Evolutionary conservation across 2,113 vertebrate species (phyloP), one percentile per base, ranked within the genome.

Genomic region (Parus major): DNA sequence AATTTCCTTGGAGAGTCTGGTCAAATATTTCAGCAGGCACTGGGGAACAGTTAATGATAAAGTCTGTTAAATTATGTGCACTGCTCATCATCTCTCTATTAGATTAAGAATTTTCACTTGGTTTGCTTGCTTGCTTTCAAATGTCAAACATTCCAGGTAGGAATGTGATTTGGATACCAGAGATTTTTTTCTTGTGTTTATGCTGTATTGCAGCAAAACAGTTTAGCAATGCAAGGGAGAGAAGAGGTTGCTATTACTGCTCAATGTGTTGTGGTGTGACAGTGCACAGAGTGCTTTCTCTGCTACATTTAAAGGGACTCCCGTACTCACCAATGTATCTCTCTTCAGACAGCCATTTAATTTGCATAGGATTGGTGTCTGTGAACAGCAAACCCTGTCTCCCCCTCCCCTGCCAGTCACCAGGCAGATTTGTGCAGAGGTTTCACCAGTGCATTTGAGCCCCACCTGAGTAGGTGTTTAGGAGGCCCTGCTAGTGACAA

Each of bases 261-360:
- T 77, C 33, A 57, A 2, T 2, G 3, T n/a, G 46, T 11, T 27
- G 49, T 20, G n/a, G 15, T 35, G 41, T 52, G 71, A 56, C 27
- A 70, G 70, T 3, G 33, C 31, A 41, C 25, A 15, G 25, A 13
- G 22, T 36, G 12, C 71, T 36, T 36, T 56, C 5, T 1, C 59
- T 55, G 46, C 42, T 36, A 12, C 15, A 1, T 2, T n/a, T 15
- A 10, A 75, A 81, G 52, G 35, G 47, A 16, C 41, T 63, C 39
- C 14, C 15, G 6, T 53, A 22, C 66, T 69, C 27, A 33, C 28
- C 46, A 16, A 1, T 0, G 0, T 2, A 7, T 10, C 2, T 8
- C 49, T 61, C 72, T 75, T 47, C 65, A 73, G 60, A 36, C 17
- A 57, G 73, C 4, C 2, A 1, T 53, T 77, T 35, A 24, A 69